Evolutionary conservation across 92 coral and sea anemone species (phyloP), one percentile per base, ranked within the genome.

Genomic region (Phenganax marumi): DNA sequence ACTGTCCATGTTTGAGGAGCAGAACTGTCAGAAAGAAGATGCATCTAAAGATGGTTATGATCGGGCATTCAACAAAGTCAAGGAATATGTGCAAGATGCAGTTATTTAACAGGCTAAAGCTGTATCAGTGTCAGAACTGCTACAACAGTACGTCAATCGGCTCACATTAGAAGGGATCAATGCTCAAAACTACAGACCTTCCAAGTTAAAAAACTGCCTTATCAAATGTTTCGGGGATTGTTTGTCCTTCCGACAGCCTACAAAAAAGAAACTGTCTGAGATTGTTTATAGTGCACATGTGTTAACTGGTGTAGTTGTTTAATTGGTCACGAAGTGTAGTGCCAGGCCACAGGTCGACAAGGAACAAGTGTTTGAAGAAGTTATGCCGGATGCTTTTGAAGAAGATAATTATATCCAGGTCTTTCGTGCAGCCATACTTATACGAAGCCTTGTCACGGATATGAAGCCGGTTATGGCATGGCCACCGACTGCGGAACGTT

Each of bases 381-480:
- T 52, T 26, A 39, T 33, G 16, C 22, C 83, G 39, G 58, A 63
- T 47, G 47, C 47, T 47, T 63, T 50, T 51, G 70, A 75, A 75
- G 87, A 75, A 50, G 82, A 85, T 18, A 77, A 75, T 50, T 76
- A 82, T 77, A 25, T 55, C 70, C 91, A 89, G 69, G 87, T 89
- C 60, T 89, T 52, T 74, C 87, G 75, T 78, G 86, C 85, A 75
- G 87, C 89, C 66, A 82, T 78, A 56, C 19, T 85, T 52, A 84
- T 85, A 68, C 75, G 88, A 81, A 85, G 64, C 75, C 49, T 81
- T 23, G 80, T 89, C 24, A 73, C 50, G 7, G 88, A 84, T 56
- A 82, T 84, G 83, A 88, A 88, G 12, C 85, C 88, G 39, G 75
- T 60, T 89, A 91, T 25, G 97, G 53, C 70, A 50, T 89, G 87